Evolutionary conservation across 2,888 invertebrate genomes (phyloP).

Genomic region (Caenorhabditis japonica): DNA sequence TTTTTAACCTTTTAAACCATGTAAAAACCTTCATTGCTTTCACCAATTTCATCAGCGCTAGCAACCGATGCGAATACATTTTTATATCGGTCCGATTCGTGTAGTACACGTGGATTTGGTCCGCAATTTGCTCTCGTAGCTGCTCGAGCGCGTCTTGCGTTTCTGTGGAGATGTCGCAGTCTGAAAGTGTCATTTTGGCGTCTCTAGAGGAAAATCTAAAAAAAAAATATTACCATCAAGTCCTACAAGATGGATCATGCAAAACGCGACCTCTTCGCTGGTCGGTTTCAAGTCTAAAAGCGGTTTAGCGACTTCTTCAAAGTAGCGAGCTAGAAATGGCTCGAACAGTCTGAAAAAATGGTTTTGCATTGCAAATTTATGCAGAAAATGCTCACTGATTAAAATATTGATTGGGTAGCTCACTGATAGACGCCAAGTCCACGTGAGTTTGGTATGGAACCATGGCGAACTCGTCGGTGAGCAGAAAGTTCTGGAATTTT

Average conservation of each 20-base stretch:
- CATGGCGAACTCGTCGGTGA: conserved; percentile 23
- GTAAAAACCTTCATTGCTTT: conserved; percentile 42
- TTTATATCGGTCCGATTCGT: conserved; percentile 36
- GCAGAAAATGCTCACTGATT: conserved; percentile 27
- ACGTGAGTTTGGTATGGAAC: conserved; percentile 19
- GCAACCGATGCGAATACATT: conserved; percentile 42
- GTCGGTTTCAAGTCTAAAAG: conserved; percentile 28
- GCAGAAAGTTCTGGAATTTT: conserved; percentile 19
- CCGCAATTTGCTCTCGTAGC: conserved; percentile 32
- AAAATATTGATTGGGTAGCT: conserved; percentile 39
- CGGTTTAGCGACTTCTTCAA: conserved; percentile 37
- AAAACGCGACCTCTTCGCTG: conserved; percentile 36
- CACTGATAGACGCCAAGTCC: conserved; percentile 27
- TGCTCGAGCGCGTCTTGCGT: conserved; percentile 26
- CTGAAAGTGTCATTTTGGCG: conserved; percentile 17
- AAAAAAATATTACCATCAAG: conserved; percentile 13
- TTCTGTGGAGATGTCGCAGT: conserved; percentile 18
- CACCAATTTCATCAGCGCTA: conserved; percentile 40
- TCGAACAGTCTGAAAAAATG: conserved; percentile 34
- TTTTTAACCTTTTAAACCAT: too few relatives aligned
- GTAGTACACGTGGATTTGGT: conserved; percentile 45
- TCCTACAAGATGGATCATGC: conserved; percentile 39
- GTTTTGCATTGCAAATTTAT: too few relatives aligned
- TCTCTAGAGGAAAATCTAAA: neutral
- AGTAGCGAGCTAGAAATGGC: conserved; percentile 24